Evolutionary conservation across 1,140 invertebrate species (phyloP).

Genomic region (Archegozetes longisetosus): DNA sequence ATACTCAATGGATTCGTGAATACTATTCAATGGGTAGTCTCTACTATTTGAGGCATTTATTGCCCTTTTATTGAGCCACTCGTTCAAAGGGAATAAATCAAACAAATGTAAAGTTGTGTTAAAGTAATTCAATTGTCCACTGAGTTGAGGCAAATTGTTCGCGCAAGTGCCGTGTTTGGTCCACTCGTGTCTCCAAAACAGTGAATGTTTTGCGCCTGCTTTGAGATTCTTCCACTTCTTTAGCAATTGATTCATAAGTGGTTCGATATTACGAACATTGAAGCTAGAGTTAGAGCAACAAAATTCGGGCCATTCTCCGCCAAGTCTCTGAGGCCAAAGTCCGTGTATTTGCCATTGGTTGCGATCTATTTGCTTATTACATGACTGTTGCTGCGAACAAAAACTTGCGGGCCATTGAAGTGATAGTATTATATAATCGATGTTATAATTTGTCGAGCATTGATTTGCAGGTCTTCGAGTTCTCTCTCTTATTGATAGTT

Average conservation of each 20-base stretch:
- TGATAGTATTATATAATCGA: background rate
- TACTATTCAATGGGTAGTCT: background rate
- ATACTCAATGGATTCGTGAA: background rate
- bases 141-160: background rate
- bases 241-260: background rate
- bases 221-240: background rate
- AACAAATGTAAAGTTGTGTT: background rate
- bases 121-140: background rate
- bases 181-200: background rate
- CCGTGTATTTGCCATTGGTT: background rate
- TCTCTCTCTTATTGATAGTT: too few species aligned
- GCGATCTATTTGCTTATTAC: background rate
- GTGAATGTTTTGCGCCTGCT: background rate
- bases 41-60: background rate
- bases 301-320: background rate
- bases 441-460: background rate
- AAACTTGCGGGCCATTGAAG: background rate
- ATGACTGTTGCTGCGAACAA: background rate
- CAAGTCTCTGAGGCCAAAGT: background rate
- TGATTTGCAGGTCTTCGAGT: too few species aligned
- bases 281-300: background rate
- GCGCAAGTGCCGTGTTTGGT: background rate
- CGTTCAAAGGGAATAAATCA: background rate
- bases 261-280: background rate
- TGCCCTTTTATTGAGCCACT: background rate